Evolutionary conservation across 2,888 invertebrate genomes (phyloP).

Genomic region (Apomyelois bistriatella): DNA sequence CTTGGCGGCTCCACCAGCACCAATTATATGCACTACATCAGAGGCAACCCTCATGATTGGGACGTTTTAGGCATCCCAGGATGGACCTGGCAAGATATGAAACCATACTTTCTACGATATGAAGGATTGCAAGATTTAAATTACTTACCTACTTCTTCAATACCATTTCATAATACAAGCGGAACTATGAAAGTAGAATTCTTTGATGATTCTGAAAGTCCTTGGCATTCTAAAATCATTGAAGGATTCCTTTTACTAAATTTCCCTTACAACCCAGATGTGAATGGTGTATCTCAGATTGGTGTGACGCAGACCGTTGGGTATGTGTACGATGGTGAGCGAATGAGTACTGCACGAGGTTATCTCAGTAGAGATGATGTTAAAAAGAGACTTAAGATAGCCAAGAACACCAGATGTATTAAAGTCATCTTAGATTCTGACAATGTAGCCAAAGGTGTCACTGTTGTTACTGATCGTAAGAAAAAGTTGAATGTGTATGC

Average conservation of each 20-base stretch:
- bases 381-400: constrained; percentile 33
- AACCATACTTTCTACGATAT: constrained; percentile 51
- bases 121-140: constrained; percentile 44
- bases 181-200: constrained; percentile 43
- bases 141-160: constrained; percentile 40
- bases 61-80: constrained; percentile 39
- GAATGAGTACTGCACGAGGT: constrained; percentile 50
- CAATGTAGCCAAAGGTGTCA: constrained; percentile 43
- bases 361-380: constrained; percentile 42
- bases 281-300: constrained; percentile 49
- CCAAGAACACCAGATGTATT: constrained; percentile 42
- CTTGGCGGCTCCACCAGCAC: constrained; percentile 60
- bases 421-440: constrained; percentile 41
- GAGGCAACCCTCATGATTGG: constrained; percentile 49
- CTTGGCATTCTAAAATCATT: constrained; percentile 45
- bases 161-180: constrained; percentile 45
- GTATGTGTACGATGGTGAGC: constrained; percentile 42
- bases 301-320: constrained; percentile 45
- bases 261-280: constrained; percentile 45
- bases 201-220: constrained; percentile 40
- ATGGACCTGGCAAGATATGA: constrained; percentile 51
- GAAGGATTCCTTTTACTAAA: constrained; percentile 34
- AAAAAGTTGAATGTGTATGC: constrained; percentile 33
- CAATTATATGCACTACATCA: constrained; percentile 58
- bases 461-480: constrained; percentile 21